A percentile compares a stretch with the other conserved stretches of the same genome.
phyloP scores from a whole-genome alignment of 1,140 invertebrate species.

The Drosophila triauraria region DNA sequence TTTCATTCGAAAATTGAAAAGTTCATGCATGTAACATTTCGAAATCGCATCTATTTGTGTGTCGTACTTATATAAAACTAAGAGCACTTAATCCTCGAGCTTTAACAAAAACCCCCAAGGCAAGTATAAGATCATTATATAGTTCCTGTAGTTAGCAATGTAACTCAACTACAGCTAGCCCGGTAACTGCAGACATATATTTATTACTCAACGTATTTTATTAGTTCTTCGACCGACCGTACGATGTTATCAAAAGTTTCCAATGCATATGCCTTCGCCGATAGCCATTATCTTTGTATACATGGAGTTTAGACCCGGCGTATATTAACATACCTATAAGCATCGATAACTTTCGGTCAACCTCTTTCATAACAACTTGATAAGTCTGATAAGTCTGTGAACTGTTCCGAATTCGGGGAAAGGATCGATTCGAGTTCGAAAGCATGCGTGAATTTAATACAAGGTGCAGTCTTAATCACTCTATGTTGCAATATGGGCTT shows the following conservation, averaged over 20 bases:
- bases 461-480: slow-evolving; percentile 15
- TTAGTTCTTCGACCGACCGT: slow-evolving; percentile 13
- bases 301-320: slow-evolving; percentile 44
- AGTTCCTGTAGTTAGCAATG: not conserved
- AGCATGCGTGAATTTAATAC: slow-evolving; percentile 46
- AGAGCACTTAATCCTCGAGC: not conserved
- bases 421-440: slow-evolving; percentile 3
- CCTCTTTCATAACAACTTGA: slow-evolving; percentile 14
- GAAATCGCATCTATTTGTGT: slow-evolving; percentile 16
- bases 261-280: slow-evolving; percentile 12
- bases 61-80: slow-evolving; percentile 12
- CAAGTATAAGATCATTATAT: too few species aligned
- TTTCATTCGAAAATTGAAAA: slow-evolving; percentile 24
- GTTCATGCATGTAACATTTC: slow-evolving; percentile 33
- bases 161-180: not conserved
- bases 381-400: slow-evolving; percentile 29
- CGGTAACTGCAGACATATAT: slow-evolving; percentile 29
- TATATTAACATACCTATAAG: slow-evolving; percentile 37
- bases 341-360: slow-evolving; percentile 31
- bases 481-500: slow-evolving; percentile 33
- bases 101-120: not conserved
- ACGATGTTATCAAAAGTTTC: slow-evolving; percentile 25
- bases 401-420: not conserved
- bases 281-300: slow-evolving; percentile 45
- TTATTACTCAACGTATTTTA: slow-evolving; percentile 9